A percentile compares a stretch with the other conserved stretches of the same genome.
Evolutionary conservation across 1,140 invertebrate genomes (phyloP).

Genomic region (Carposina sasakii): DNA sequence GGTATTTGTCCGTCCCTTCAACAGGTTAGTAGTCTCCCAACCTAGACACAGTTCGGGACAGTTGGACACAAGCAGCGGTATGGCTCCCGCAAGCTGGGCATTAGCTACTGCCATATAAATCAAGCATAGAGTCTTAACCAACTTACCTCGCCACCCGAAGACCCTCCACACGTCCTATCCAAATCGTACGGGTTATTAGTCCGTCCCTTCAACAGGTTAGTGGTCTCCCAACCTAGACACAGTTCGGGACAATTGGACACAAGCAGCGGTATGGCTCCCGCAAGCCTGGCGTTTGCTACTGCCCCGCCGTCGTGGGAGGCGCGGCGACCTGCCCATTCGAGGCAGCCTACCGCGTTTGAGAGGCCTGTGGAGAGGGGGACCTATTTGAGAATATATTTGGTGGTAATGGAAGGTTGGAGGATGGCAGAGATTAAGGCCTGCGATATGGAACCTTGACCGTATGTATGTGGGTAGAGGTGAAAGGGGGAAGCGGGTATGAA

Average conservation of each 20-base stretch:
- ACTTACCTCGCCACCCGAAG: conserved; percentile 82
- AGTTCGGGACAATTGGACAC: conserved; percentile 89
- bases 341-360: conserved; percentile 77
- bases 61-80: conserved; percentile 85
- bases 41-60: conserved; percentile 85
- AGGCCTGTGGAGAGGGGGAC: too few relatives aligned
- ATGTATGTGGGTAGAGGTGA: too few relatives aligned
- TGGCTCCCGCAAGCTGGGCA: conserved; percentile 73
- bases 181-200: conserved; percentile 87
- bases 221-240: conserved; percentile 79
- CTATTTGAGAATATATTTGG: too few relatives aligned
- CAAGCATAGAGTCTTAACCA: not conserved
- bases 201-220: conserved; percentile 76
- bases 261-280: conserved; percentile 85
- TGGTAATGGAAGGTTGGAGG: too few relatives aligned
- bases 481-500: too few relatives aligned
- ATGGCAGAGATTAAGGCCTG: too few relatives aligned
- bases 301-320: conserved; percentile 76
- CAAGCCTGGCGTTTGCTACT: conserved; percentile 74
- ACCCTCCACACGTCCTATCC: conserved; percentile 79
- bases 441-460: too few relatives aligned
- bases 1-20: conserved; percentile 80
- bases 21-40: conserved; percentile 79
- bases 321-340: conserved; percentile 71
- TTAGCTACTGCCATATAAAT: not conserved